Evolutionary conservation across 2,797 vertebrate species (phyloP).

Genomic region (Scolopax bukidnonensis): DNA sequence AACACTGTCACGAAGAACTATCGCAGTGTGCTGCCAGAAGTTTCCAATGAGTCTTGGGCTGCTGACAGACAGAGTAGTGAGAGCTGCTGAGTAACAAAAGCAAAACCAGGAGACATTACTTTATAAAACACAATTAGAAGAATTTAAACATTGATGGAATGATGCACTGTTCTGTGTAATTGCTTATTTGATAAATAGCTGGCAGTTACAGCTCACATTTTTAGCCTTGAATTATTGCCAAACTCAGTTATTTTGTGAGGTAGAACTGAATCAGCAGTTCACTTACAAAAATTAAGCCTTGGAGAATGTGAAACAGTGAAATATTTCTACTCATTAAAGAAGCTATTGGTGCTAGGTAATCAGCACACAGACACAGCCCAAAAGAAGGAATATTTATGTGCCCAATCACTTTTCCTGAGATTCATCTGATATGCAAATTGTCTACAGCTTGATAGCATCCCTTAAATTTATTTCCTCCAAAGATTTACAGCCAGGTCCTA

Average conservation of each 20-base stretch:
- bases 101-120: background rate
- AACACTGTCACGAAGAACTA: background rate
- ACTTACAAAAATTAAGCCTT: slow-evolving; percentile 57
- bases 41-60: background rate
- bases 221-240: slow-evolving; percentile 51
- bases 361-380: background rate
- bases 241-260: slow-evolving; percentile 17
- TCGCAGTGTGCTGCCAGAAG: background rate
- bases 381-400: slow-evolving; percentile 5
- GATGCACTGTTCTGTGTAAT: background rate
- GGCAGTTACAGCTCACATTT: slow-evolving; percentile 33
- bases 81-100: background rate
- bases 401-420: background rate
- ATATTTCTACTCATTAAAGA: slow-evolving; percentile 45
- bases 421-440: background rate
- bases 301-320: slow-evolving; percentile 34
- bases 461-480: background rate
- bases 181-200: slow-evolving; percentile 49
- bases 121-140: slow-evolving; percentile 16
- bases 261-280: slow-evolving; percentile 34
- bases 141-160: slow-evolving; percentile 25
- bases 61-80: background rate
- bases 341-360: background rate
- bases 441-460: background rate
- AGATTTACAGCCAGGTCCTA: background rate